Evolutionary conservation across 2,113 vertebrate genomes (phyloP), one percentile per base, ranked within the genome.

Genomic region (Serinus canaria): DNA sequence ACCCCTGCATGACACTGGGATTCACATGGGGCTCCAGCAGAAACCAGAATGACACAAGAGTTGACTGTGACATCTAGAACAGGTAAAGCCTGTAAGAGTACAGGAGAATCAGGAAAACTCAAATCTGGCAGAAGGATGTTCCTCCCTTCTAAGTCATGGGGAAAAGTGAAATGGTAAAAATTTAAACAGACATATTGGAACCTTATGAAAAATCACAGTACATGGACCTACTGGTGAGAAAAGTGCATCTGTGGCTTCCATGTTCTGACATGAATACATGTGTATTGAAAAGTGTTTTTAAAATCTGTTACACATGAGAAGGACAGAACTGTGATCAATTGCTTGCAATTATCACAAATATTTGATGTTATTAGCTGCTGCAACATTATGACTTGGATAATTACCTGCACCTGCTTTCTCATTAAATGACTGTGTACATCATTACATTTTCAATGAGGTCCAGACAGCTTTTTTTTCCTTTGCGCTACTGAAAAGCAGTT

Each of bases 261-360:
- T 63, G 43, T 55, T 77, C 43, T 88, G 66, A 67, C 27, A 82
- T 9, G 27, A 92, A 64, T 58, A 43, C 14, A 13, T 11, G 25
- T 9, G 6, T 70, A 67, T 8, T 33, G 10, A 49, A 81, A 93
- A 52, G 23, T 24, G 16, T 24, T 80, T 88, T 84, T 75, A 53
- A 70, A 60, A 77, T 50, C 43, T 47, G 17, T 44, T n/a, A 64
- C 44, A 66, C 1, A 1, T 47, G 35, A 76, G 68, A 58, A 83
- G 56, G 59, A 70, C 25, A 92, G 60, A 93, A 66, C 33, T 46
- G 64, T 56, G 44, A 95, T 94, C 93, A 93, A 83, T 33, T 88
- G 72, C 59, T 93, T 58, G 83, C 74, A 96, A 93, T 94, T 95
- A 96, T 92, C 89, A 82, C 89, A 89, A 95, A 96, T 96, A 96